Evolutionary conservation across 2,888 invertebrate genomes (phyloP), one percentile per base, ranked within the genome.

Genomic region (Brachycybe producta): DNA sequence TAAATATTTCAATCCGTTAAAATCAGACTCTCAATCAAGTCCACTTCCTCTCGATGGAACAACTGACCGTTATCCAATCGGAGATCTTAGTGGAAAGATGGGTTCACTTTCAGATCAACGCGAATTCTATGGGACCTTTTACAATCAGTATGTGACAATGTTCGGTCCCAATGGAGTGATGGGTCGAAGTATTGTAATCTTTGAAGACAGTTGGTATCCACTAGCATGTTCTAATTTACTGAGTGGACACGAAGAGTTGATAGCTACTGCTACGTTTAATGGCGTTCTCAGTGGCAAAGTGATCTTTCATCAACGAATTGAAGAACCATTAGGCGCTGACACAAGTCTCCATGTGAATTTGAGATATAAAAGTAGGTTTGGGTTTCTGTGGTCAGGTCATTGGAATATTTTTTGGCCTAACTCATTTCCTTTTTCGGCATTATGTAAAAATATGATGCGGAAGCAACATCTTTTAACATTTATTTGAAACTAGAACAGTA

Each of bases 181-280:
- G 5, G 44, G 44, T 17, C 11, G 44, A 8, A 44, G 44, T n/a
- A 21, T 44, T 13, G 17, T 24, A 3, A 15, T 44, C 13, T 44
- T 21, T 19, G 44, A 44, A 32, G 30, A 27, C 17, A 44, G 44
- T 19, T 44, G 44, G 44, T 44, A 44, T 17, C 44, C 44, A 17
- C 32, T 44, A 17, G 44, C 44, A 8, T 44, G 44, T 19, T 7
- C 30, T 32, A 44, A 26, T 5, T 19, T 44, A 3, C 28, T 21
- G 28, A 44, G 19, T 5, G 32, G 28, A 5, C 17, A 28, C 3
- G 30, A 28, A 11, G 30, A 44, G 32, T 3, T 44, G 32, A n/a
- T 19, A 17, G 44, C 44, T 11, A n/a, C 2, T 3, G 44, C 44
- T 15, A 32, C 17, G 15, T 44, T 44, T 32, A n/a, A n/a, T n/a